Base-by-base conservation (phyloP, 2,113 vertebrate genomes). In the Charadrius vociferus region DNA sequence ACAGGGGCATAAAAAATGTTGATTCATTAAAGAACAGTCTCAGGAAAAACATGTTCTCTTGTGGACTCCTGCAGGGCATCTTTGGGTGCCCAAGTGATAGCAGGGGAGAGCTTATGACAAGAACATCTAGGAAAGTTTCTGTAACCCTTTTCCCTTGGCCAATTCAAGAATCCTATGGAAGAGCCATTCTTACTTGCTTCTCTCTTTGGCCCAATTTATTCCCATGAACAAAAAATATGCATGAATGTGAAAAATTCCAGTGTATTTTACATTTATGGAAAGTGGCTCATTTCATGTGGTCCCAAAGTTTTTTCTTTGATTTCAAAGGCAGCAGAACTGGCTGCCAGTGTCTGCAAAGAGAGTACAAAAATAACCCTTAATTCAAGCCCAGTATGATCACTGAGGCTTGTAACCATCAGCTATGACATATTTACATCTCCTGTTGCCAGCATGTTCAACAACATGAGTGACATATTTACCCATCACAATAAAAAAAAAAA, bases 391-490 rank as follows among this genome's bases (percentile, higher is more conserved):
- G 47, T 52, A 63, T 86, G 71, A 88, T 96, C 88, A 86, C 63
- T 85, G 88, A 96, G n/a, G 71, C 82, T 94, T 97, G 55, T 81
- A 95, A 81, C 70, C 63, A 77, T 83, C 87, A 92, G 71, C 75
- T 91, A 47, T 75, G 85, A 90, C 93, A 97, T 96, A 96, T 97
- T 93, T 96, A 87, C 85, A 87, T 94, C 92, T 97, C 49, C 90
- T 88, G 87, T 87, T 95, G 75, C 91, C 94, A 88, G 36, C 59
- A 80, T 94, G 94, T 96, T 96, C 96, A 94, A 71, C 91, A 95
- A 95, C 65, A 93, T 74, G 89, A 97, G 37, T 97, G 96, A 94
- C 96, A 97, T 94, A 97, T 97, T 97, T 97, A 93, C 80, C 67
- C 90, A 96, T 96, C 89, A 85, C 89, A 95, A 79, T 59, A 70